Base-by-base conservation (phyloP, 2,888 invertebrate genomes). In the Axea sp. region DNA sequence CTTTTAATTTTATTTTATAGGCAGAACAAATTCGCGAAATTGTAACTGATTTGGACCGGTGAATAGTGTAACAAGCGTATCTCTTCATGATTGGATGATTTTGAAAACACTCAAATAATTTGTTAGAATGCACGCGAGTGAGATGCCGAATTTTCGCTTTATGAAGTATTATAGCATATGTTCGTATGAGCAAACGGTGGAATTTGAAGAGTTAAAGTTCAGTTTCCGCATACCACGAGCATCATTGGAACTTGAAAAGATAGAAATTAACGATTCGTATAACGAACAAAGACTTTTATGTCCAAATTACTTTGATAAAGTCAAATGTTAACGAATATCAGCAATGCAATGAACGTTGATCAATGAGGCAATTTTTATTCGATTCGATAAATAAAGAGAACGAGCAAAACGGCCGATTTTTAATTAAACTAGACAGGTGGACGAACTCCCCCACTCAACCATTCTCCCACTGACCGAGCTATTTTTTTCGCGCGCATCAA, bases 11-110 rank as follows among this genome's bases (percentile, higher is more conserved):
- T 51, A 37, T 28, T 57, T 68, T 59, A 28, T 2, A 33, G 28
- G 3, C 28, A 8, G 39, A 28, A 19, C 15, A 19, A 47, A 31
- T 49, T 26, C 35, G 57, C 49, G 45, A 59, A 72, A 65, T 59
- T 62, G 53, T 47, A 65, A 72, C 65, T 59, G 60, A 62, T 73
- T 67, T 33, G 59, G 24, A 9, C 53, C 35, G 24, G 3, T 51
- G 57, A 68, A 59, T 51, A 19, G 37, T 19, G 59, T 47, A 72
- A 65, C 59, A 49, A 53, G 55, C 53, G 55, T 71, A 64, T 64
- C 51, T 57, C 37, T 57, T 49, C 55, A 35, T 49, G 62, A 73
- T 68, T 68, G 60, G 60, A 47, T 67, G 60, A 67, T 73, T 67
- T 62, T 15, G 15, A 51, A 51, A 59, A 45, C 59, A 45, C 22